phyloP scores from a whole-genome alignment of 64 coral and sea anemone genomes.

The Astreopora myriophthalma region DNA sequence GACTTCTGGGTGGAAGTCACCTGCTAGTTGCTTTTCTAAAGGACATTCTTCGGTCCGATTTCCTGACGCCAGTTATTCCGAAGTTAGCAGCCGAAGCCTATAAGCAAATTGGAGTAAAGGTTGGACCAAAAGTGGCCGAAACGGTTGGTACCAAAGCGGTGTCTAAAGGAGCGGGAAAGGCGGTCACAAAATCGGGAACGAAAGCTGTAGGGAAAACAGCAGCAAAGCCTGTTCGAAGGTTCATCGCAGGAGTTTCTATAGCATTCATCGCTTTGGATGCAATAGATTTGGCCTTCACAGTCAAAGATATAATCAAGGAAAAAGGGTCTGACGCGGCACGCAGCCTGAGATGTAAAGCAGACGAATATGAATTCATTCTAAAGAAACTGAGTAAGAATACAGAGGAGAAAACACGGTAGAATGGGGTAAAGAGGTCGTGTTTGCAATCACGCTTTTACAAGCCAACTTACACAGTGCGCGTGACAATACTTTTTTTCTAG shows the following conservation, averaged over 20 bases:
- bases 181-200: background rate
- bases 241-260: background rate
- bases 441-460: too few species aligned
- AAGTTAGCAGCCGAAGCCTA: background rate
- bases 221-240: background rate
- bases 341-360: background rate
- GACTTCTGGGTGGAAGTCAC: slow-evolving; percentile 12
- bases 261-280: background rate
- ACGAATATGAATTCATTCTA: background rate
- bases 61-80: background rate
- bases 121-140: background rate
- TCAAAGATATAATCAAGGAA: slow-evolving; percentile 1
- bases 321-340: background rate
- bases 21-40: background rate
- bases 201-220: background rate
- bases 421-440: too few species aligned
- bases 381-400: background rate
- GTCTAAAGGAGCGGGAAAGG: background rate
- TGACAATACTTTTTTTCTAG: too few species aligned
- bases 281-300: background rate
- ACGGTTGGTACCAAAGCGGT: background rate
- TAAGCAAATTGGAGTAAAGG: background rate
- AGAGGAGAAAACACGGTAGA: too few species aligned
- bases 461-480: too few species aligned
- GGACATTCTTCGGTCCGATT: background rate